Evolutionary conservation across 1,140 invertebrate genomes (phyloP), one percentile per base, ranked within the genome.

Genomic region (Heliconius congener): DNA sequence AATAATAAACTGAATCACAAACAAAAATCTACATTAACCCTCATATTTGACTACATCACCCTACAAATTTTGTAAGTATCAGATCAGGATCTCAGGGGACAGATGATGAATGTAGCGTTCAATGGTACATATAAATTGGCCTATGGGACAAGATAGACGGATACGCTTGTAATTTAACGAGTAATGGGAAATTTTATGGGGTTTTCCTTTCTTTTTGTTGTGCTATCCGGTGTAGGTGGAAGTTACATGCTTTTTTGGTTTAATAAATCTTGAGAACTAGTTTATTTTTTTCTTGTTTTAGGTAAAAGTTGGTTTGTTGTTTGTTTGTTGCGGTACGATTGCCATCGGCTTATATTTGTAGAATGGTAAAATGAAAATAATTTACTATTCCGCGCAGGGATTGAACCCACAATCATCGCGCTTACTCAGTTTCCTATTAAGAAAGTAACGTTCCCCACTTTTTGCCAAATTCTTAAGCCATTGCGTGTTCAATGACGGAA

Each of bases 131-230:
- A 75, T 81, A 81, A 85, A 83, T 76, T 73, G 80, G 74, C 84
- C 84, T 78, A 74, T 72, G 81, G 79, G 85, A 83, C 79, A 74
- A 52, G 52, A 73, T 73, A 71, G 71, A 78, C 77, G 71, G 79
- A 71, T 72, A 74, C 50, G 75, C 57, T 81, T 79, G 75, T 83
- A 79, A 79, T 82, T 80, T 82, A 82, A 84, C 82, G 74, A 83
- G 80, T 81, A 83, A 83, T 83, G 82, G 82, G 72, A 66, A 79
- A 57, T 77, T 75, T 81, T 77, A 83, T 81, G 77, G 77, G 39
- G 72, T 71, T 72, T 72, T 27, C 71, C 71, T 72, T 72, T 72
- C 50, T 52, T 72, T 72, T 72, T 72, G 71, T 42, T 19, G 55
- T 39, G 18, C 18, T 71, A 39, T 72, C 8, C 18, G 18, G 71